Conservation (phyloP, 2,888 invertebrate species). For the Nineta flava region DNA sequence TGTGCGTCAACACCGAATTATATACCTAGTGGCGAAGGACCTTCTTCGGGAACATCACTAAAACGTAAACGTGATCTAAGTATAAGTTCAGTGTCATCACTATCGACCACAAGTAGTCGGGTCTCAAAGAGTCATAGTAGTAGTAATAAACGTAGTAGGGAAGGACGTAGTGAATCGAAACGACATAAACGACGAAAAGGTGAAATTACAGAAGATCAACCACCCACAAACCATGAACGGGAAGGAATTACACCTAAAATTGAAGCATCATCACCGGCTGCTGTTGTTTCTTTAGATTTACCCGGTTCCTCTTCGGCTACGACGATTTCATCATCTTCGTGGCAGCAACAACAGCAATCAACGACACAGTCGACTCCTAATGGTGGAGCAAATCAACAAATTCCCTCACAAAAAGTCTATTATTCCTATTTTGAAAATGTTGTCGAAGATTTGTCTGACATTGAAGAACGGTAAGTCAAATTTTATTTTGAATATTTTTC, state of each 20-base stretch:
- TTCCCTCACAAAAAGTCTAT: constrained; percentile 29
- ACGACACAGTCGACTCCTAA: constrained; percentile 7
- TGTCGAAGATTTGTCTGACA: constrained; percentile 44
- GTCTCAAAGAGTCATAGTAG: constrained; percentile 16
- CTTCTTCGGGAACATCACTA: constrained; percentile 13
- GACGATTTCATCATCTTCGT: not conserved
- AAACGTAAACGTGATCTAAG: constrained; percentile 24
- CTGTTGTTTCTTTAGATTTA: constrained; percentile 6
- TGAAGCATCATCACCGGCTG: constrained; percentile 8
- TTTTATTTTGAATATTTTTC: too few species aligned
- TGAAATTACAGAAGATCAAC: constrained; percentile 14
- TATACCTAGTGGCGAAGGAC: not conserved
- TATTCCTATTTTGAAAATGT: constrained; percentile 55
- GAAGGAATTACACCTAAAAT: constrained; percentile 14
- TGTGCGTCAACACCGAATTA: too few species aligned
- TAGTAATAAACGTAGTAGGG: constrained; percentile 17
- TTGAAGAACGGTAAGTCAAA: constrained; percentile 38
- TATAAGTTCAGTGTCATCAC: constrained; percentile 25
- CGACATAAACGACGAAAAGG: constrained; percentile 24
- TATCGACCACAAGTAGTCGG: constrained; percentile 24
- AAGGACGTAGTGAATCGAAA: constrained; percentile 16
- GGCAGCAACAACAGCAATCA: constrained; percentile 9
- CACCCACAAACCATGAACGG: constrained; percentile 53
- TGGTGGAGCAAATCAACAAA: too few species aligned
- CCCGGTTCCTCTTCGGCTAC: not conserved